Conservation (phyloP, 1,140 invertebrate species). For the Eufriesea mexicana region DNA sequence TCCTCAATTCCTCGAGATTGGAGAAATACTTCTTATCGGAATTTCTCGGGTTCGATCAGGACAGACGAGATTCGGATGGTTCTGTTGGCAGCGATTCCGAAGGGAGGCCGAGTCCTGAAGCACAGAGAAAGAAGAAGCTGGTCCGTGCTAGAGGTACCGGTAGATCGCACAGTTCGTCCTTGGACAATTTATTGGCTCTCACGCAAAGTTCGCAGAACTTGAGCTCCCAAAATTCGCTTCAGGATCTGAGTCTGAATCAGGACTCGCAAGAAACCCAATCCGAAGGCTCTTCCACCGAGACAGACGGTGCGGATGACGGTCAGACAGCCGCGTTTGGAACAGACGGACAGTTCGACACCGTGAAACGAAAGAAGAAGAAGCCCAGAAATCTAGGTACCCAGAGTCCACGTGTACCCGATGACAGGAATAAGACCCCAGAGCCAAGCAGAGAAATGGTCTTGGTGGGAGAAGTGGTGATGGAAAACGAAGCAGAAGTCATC, state of each 20-base stretch:
- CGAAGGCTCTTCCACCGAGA: constrained; percentile 88
- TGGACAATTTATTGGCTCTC: constrained; percentile 88
- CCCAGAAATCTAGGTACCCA: constrained; percentile 79
- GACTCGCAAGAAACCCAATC: constrained; percentile 82
- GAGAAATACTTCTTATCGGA: constrained; percentile 95
- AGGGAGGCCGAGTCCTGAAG: constrained; percentile 91
- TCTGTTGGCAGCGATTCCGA: constrained; percentile 93
- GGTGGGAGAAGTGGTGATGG: constrained; percentile 70
- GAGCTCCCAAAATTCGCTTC: constrained; percentile 82
- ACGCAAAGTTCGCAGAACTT: constrained; percentile 81
- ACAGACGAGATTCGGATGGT: constrained; percentile 89
- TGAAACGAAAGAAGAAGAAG: constrained; percentile 91
- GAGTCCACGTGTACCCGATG: constrained; percentile 78
- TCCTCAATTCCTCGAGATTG: constrained; percentile 89
- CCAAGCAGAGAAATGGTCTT: constrained; percentile 76
- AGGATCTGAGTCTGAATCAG: constrained; percentile 74
- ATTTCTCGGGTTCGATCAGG: constrained; percentile 90
- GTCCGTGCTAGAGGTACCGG: constrained; percentile 91
- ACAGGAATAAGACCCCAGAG: constrained; percentile 83
- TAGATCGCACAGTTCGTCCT: constrained; percentile 89
- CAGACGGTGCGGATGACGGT: constrained; percentile 88
- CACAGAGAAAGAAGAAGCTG: constrained; percentile 89
- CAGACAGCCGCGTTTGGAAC: constrained; percentile 82
- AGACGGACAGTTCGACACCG: constrained; percentile 90
- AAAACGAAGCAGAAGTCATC: constrained; percentile 70